Percentiles rank a stretch among this genome's conserved stretches.
These are phyloP conservation scores for Pterocles burchelli DNA, from an alignment of 2,113 vertebrate genomes.

Conservation along the genomic window DNA sequence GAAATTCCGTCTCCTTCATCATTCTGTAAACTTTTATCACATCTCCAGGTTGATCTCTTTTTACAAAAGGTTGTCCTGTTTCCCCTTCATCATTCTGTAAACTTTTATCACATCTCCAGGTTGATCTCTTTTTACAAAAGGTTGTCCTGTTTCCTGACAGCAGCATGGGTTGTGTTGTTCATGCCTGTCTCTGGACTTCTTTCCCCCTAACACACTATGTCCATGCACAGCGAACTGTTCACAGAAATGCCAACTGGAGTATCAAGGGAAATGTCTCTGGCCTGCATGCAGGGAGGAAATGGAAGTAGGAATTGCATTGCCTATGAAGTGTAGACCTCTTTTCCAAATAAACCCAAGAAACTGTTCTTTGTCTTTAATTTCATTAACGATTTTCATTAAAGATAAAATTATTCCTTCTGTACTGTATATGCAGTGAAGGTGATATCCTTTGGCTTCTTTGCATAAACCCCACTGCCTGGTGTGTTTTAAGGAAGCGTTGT, in stretches of 20 bases:
- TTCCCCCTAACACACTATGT: neutral
- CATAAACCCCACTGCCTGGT: neutral
- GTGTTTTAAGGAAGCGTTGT: accelerated
- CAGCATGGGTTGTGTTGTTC: neutral
- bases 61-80: neutral
- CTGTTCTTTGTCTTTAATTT: neutral
- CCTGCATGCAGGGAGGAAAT: neutral
- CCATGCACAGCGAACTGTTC: neutral
- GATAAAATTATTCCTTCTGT: neutral
- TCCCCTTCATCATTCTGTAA: neutral
- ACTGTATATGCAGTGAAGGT: neutral
- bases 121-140: neutral
- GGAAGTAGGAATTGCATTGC: neutral
- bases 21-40: neutral
- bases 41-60: neutral
- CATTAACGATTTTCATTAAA: neutral
- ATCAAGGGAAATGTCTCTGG: neutral
- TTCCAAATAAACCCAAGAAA: neutral
- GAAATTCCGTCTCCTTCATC: neutral
- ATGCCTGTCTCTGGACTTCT: neutral
- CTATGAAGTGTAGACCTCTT: neutral
- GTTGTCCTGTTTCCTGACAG: neutral
- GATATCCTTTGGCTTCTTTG: neutral
- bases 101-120: neutral
- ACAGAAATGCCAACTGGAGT: neutral